Evolutionary conservation across 2,888 invertebrate species (phyloP).

Genomic region (Phymatocera aterrima): DNA sequence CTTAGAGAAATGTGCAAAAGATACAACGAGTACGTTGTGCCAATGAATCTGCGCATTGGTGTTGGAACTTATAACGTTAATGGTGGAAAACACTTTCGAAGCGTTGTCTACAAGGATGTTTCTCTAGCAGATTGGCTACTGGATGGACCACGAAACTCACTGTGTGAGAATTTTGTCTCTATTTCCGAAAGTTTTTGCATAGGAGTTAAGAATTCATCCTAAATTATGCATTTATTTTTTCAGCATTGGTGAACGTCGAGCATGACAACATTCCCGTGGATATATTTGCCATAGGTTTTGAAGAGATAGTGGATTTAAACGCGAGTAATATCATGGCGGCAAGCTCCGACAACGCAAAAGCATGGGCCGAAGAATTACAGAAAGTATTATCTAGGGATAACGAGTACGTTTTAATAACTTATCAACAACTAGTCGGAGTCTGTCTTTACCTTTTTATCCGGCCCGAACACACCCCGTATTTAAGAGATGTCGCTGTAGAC

Average conservation of each 20-base stretch:
- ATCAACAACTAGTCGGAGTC: slow-evolving; percentile 97
- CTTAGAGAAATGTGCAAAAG: slow-evolving; percentile 91
- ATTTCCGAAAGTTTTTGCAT: no score
- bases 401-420: slow-evolving; percentile 92
- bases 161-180: slow-evolving; percentile 62
- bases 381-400: slow-evolving; percentile 92
- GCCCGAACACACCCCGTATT: slow-evolving; percentile 90
- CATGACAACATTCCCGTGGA: slow-evolving; percentile 84
- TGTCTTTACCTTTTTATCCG: slow-evolving; percentile 96
- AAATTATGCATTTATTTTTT: slow-evolving; percentile 50
- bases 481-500: slow-evolving; percentile 95
- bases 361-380: slow-evolving; percentile 97
- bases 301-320: slow-evolving; percentile 99
- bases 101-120: slow-evolving; percentile 94
- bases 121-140: slow-evolving; percentile 93
- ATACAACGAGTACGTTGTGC: slow-evolving; percentile 86
- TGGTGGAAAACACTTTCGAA: slow-evolving; percentile 98
- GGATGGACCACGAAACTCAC: slow-evolving; percentile 80
- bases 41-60: slow-evolving; percentile 85
- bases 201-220: no score
- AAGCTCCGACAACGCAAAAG: slow-evolving; percentile 92
- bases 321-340: slow-evolving; percentile 99
- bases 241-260: slow-evolving; percentile 72
- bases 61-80: slow-evolving; percentile 99
- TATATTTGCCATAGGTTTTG: slow-evolving; percentile 98